Conservation (phyloP, 2,888 invertebrate genomes). For the Teleiodes luculella region DNA sequence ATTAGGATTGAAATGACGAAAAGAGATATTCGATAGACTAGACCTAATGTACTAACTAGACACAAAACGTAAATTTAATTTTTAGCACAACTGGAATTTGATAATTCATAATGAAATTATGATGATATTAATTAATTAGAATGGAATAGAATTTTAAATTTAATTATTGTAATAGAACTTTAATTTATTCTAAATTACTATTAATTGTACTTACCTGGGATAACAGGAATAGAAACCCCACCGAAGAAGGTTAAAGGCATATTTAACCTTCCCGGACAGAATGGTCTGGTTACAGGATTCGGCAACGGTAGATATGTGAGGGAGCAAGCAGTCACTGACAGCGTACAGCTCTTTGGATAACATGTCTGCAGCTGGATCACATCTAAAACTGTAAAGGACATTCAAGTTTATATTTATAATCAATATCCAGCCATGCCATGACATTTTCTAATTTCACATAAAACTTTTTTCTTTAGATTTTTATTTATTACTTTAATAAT, state of each 20-base stretch:
- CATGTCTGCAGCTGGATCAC: slow-evolving; percentile 45
- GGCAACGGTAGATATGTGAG: slow-evolving; percentile 55
- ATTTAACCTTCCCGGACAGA: slow-evolving; percentile 26
- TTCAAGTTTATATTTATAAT: not conserved
- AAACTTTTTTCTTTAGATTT: no score
- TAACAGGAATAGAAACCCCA: slow-evolving; percentile 59
- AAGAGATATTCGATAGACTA: no score
- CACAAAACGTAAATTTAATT: no score
- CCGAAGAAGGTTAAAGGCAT: slow-evolving; percentile 41
- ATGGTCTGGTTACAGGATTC: slow-evolving; percentile 46
- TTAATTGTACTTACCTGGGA: slow-evolving; percentile 39
- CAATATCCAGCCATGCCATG: not conserved
- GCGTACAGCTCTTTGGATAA: slow-evolving; percentile 58
- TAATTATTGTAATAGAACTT: no score
- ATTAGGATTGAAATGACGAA: no score
- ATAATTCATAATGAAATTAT: no score
- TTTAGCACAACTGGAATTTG: no score
- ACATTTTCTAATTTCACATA: no score
- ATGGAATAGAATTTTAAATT: no score
- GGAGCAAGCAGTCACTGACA: slow-evolving; percentile 48
- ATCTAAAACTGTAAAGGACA: slow-evolving; percentile 59
- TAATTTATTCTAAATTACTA: not conserved
- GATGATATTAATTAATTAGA: no score
- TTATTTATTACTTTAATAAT: no score
- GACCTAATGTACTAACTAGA: no score